phyloP scores from a whole-genome alignment of 2,888 invertebrate species.

The Dexiosoma caninum region DNA sequence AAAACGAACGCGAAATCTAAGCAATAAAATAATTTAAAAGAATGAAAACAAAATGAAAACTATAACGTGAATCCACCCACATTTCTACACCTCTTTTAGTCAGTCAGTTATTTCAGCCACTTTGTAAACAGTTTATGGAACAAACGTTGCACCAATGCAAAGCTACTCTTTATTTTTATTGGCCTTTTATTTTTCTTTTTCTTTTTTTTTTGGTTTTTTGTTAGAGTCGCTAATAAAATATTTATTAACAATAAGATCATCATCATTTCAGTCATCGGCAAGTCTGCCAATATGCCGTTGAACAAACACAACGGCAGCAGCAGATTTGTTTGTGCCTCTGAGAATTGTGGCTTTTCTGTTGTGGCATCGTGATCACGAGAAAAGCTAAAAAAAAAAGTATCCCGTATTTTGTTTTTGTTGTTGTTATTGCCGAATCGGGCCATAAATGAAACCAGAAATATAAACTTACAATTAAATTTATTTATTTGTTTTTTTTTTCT shows the following conservation, averaged over 20 bases:
- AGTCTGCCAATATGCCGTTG: background rate
- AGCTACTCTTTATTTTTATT: slow-evolving; percentile 38
- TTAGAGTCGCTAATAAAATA: slow-evolving; percentile 49
- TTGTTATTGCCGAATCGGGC: background rate
- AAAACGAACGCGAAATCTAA: slow-evolving; percentile 24
- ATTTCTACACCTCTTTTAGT: slow-evolving; percentile 60
- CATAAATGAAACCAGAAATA: background rate
- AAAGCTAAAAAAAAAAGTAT: slow-evolving; percentile 4
- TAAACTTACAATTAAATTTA: slow-evolving; percentile 1
- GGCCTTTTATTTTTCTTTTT: slow-evolving; percentile 35
- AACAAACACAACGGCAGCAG: background rate
- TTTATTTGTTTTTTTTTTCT: slow-evolving; percentile 10
- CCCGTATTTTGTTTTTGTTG: background rate
- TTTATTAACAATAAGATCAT: slow-evolving; percentile 52
- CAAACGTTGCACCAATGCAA: background rate
- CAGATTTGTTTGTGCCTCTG: background rate
- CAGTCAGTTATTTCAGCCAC: slow-evolving; percentile 24
- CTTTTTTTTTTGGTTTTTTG: slow-evolving; percentile 40
- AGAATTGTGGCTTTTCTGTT: slow-evolving; percentile 28
- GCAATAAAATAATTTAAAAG: slow-evolving; percentile 39
- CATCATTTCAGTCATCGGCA: slow-evolving; percentile 24
- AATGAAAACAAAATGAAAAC: slow-evolving; percentile 4
- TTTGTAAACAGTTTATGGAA: slow-evolving; percentile 2
- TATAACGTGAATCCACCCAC: slow-evolving; percentile 57
- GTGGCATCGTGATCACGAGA: slow-evolving; percentile 54